phyloP scores from a whole-genome alignment of 37 sponge, comb jelly and placozoan genomes.

The Eunapius fragilis region DNA sequence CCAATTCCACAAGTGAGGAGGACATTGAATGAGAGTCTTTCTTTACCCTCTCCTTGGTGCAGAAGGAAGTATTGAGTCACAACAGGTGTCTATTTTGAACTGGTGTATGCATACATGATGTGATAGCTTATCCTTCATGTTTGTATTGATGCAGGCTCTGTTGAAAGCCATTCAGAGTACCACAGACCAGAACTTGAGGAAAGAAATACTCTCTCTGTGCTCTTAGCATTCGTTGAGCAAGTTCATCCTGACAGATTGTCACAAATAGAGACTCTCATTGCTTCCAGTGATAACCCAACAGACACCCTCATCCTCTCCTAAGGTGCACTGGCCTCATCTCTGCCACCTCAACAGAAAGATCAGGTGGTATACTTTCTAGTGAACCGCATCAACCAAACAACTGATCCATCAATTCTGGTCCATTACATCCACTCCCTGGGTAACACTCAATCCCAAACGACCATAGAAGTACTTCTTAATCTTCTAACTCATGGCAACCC shows the following conservation, averaged over 20 bases:
- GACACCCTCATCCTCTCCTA: constrained; percentile 38
- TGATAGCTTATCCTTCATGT: background rate
- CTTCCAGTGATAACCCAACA: background rate
- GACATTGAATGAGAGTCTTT: constrained; percentile 32
- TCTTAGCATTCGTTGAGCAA: background rate
- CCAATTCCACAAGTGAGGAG: background rate
- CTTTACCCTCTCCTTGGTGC: constrained; percentile 41
- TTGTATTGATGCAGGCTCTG: constrained; percentile 18
- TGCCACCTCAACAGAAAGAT: background rate
- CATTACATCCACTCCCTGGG: constrained; percentile 47
- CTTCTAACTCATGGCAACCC: constrained; percentile 14
- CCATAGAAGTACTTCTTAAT: constrained; percentile 1
- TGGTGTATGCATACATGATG: background rate
- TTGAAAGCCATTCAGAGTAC: background rate
- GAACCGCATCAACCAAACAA: background rate
- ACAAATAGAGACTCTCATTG: constrained; percentile 9
- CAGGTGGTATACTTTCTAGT: constrained; percentile 5
- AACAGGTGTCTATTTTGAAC: constrained; percentile 38
- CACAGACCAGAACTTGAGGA: constrained; percentile 18
- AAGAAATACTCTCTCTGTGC: background rate
- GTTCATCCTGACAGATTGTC: background rate
- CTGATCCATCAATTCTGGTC: background rate
- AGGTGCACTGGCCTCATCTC: constrained; percentile 16
- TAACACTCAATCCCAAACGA: constrained; percentile 35
- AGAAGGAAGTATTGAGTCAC: constrained; percentile 31